These are phyloP conservation scores for Eutolmus rufibarbis DNA, from an alignment of 2,888 invertebrate species.

Conservation along the genomic window DNA sequence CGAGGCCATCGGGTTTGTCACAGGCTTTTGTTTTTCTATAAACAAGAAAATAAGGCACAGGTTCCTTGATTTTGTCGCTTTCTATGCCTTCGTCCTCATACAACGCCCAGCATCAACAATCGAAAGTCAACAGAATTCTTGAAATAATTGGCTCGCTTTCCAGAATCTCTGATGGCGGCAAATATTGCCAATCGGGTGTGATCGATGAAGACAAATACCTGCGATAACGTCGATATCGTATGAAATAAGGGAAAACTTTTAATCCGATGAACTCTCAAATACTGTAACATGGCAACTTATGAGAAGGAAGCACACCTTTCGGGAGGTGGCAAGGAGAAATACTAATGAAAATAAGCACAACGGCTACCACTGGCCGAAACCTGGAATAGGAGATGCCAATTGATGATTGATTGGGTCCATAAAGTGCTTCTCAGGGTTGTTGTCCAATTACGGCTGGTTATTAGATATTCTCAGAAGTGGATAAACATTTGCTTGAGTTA, in stretches of 20 bases:
- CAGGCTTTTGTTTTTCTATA: not conserved
- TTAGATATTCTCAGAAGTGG: not conserved
- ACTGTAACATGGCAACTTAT: not conserved
- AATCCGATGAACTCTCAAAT: not conserved
- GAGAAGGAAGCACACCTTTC: not conserved
- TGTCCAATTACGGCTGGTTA: not conserved
- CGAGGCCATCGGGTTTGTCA: not conserved
- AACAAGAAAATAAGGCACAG: not conserved
- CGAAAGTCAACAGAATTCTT: not conserved
- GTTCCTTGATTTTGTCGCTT: not conserved
- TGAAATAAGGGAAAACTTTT: not conserved
- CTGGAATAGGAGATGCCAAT: not conserved
- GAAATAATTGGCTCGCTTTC: not conserved
- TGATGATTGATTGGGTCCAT: not conserved
- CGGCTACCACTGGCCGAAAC: not conserved
- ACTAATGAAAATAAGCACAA: not conserved
- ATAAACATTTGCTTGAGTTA: not conserved
- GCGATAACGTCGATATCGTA: not conserved
- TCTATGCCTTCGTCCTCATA: not conserved
- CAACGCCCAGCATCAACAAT: not conserved
- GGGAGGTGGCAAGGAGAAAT: not conserved
- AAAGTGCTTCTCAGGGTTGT: not conserved
- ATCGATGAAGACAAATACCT: not conserved
- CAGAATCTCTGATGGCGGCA: not conserved
- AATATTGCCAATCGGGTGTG: not conserved